Evolutionary conservation across 2,888 invertebrate species (phyloP).

Genomic region (Julus scanicus): DNA sequence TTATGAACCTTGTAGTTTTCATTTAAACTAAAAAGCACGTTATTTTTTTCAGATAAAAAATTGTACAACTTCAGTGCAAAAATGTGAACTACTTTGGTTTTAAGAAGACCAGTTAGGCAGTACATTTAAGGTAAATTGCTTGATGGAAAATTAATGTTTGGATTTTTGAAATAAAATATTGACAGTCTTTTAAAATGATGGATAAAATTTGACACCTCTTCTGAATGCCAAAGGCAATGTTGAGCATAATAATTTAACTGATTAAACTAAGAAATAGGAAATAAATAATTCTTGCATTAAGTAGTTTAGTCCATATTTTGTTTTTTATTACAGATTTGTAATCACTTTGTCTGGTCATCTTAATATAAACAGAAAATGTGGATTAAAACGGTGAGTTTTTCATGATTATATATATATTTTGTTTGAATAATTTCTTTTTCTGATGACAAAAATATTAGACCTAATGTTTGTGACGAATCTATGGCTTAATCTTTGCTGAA

Average conservation of each 20-base stretch:
- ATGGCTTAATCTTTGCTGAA: constrained; percentile 4
- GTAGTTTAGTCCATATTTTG: not conserved
- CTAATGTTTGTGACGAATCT: constrained; percentile 5
- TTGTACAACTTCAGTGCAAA: too few species aligned
- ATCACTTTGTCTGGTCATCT: not conserved
- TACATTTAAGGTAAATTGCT: too few species aligned
- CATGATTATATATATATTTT: too few species aligned
- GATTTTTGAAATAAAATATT: not conserved
- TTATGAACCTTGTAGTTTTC: too few species aligned
- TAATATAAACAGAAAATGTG: not conserved
- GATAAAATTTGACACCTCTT: not conserved
- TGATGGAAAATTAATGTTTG: too few species aligned
- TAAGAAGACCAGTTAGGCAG: too few species aligned
- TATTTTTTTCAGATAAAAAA: too few species aligned
- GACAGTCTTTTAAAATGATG: not conserved
- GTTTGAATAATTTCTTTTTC: too few species aligned
- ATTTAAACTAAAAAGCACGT: too few species aligned
- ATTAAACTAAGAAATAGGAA: not conserved
- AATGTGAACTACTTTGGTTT: too few species aligned
- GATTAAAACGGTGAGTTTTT: not conserved
- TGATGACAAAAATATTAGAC: not conserved
- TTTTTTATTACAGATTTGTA: not conserved
- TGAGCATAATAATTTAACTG: not conserved
- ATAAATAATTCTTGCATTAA: not conserved
- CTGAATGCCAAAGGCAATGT: not conserved